These are phyloP conservation scores for Dynastes tityus DNA, from an alignment of 2,888 invertebrate species.

Conservation along the genomic window DNA sequence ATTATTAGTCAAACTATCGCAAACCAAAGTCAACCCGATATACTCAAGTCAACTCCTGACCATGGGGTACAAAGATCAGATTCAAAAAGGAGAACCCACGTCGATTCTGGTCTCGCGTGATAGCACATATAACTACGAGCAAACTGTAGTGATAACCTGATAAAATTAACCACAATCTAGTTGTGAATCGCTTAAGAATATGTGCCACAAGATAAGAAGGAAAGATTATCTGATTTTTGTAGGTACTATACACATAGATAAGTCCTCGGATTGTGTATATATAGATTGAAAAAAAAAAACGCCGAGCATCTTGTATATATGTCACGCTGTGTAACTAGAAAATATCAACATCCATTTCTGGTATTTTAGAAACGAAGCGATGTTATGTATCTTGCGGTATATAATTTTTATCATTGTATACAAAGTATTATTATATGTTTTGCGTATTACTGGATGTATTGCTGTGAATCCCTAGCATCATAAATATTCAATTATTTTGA, in stretches of 20 bases:
- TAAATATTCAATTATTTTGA: constrained; percentile 14
- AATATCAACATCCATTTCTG: constrained; percentile 22
- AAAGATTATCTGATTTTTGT: constrained; percentile 43
- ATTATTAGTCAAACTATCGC: constrained; percentile 67
- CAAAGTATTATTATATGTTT: constrained; percentile 45
- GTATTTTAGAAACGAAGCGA: constrained; percentile 41
- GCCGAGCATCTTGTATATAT: constrained; percentile 43
- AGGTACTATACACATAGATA: constrained; percentile 42
- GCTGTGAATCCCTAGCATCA: constrained; percentile 26
- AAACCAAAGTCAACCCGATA: constrained; percentile 80
- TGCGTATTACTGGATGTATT: constrained; percentile 43
- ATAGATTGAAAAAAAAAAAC: constrained; percentile 23
- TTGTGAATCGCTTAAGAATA: constrained; percentile 45
- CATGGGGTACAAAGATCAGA: constrained; percentile 74
- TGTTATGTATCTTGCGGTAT: constrained; percentile 28
- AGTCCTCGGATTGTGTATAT: constrained; percentile 37
- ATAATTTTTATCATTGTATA: constrained; percentile 23
- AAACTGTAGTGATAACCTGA: constrained; percentile 34
- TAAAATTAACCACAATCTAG: constrained; percentile 32
- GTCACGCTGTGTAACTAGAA: constrained; percentile 38
- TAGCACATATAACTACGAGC: constrained; percentile 54
- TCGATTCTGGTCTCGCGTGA: constrained; percentile 72
- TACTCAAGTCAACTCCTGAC: constrained; percentile 89
- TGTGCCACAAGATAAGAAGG: constrained; percentile 43
- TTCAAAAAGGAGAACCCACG: constrained; percentile 71